These are phyloP conservation scores for Doris montereyensis DNA, from an alignment of 2,888 invertebrate species.

Conservation along the genomic window DNA sequence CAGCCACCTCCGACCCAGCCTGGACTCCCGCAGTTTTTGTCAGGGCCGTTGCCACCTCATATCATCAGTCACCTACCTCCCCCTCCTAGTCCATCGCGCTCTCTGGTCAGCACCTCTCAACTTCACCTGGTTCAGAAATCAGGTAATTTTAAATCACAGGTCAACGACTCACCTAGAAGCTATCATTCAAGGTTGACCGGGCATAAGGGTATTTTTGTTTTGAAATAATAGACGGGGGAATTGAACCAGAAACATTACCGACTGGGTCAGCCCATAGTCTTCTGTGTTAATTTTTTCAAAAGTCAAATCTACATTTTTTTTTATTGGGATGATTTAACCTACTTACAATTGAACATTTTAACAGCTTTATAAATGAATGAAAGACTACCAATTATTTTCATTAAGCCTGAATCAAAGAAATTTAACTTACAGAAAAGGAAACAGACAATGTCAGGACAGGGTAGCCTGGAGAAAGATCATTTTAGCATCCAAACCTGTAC, in stretches of 20 bases:
- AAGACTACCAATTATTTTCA: too few relatives aligned
- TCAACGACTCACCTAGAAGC: slow-evolving; percentile 34
- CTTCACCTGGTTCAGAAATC: not conserved
- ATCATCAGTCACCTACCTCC: slow-evolving; percentile 10
- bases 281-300: not conserved
- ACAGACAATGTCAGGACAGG: too few relatives aligned
- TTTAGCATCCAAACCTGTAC: too few relatives aligned
- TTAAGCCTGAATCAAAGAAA: too few relatives aligned
- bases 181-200: too few relatives aligned
- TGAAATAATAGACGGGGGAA: too few relatives aligned
- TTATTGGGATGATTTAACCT: slow-evolving; percentile 17
- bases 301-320: not conserved
- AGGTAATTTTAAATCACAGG: slow-evolving; percentile 27
- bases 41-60: slow-evolving; percentile 3
- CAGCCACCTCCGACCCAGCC: not conserved
- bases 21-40: not conserved
- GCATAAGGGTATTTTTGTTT: too few relatives aligned
- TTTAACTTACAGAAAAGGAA: too few relatives aligned
- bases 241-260: not conserved
- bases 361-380: too few relatives aligned
- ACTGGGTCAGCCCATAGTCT: not conserved
- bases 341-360: too few relatives aligned
- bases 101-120: not conserved
- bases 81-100: slow-evolving; percentile 26
- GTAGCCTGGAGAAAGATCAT: too few relatives aligned